A percentile compares a stretch with the other conserved stretches of the same genome.
Evolutionary conservation across 2,888 invertebrate species (phyloP).

Genomic region (Amblyteles armatorius): DNA sequence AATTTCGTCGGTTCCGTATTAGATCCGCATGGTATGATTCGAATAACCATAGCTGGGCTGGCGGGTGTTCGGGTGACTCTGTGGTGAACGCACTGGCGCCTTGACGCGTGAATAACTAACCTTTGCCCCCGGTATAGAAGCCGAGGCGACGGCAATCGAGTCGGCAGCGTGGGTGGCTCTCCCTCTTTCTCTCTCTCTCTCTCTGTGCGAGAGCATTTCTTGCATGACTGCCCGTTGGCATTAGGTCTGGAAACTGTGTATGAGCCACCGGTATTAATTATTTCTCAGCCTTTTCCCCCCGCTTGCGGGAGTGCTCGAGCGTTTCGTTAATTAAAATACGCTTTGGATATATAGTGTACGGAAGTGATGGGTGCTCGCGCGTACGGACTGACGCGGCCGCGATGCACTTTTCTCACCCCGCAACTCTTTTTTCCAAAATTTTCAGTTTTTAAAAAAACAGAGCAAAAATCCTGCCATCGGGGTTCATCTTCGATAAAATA

Average conservation of each 20-base stretch:
- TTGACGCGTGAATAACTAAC: constrained; percentile 83
- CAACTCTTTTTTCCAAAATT: constrained; percentile 19
- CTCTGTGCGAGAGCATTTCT: constrained; percentile 74
- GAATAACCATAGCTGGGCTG: constrained; percentile 75
- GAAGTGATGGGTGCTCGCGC: constrained; percentile 46
- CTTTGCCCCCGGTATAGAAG: constrained; percentile 76
- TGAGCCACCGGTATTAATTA: constrained; percentile 78
- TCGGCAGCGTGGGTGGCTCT: constrained; percentile 80
- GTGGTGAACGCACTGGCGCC: constrained; percentile 78
- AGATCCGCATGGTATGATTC: constrained; percentile 80
- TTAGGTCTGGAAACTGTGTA: constrained; percentile 77
- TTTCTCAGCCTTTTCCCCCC: constrained; percentile 70
- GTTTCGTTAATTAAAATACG: constrained; percentile 70
- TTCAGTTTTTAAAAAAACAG: not conserved
- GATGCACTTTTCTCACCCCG: constrained; percentile 61
- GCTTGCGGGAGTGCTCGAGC: constrained; percentile 53
- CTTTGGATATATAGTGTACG: constrained; percentile 57
- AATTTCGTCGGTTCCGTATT: constrained; percentile 74
- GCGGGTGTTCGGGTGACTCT: constrained; percentile 42
- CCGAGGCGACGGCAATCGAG: constrained; percentile 35
- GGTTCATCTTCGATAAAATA: not conserved
- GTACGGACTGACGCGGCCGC: constrained; percentile 57
- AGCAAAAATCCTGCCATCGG: not conserved
- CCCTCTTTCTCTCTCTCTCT: constrained; percentile 41
- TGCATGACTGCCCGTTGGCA: constrained; percentile 78